Base-by-base conservation (phyloP, 2,888 invertebrate species). In the Watsonalla cultraria region DNA sequence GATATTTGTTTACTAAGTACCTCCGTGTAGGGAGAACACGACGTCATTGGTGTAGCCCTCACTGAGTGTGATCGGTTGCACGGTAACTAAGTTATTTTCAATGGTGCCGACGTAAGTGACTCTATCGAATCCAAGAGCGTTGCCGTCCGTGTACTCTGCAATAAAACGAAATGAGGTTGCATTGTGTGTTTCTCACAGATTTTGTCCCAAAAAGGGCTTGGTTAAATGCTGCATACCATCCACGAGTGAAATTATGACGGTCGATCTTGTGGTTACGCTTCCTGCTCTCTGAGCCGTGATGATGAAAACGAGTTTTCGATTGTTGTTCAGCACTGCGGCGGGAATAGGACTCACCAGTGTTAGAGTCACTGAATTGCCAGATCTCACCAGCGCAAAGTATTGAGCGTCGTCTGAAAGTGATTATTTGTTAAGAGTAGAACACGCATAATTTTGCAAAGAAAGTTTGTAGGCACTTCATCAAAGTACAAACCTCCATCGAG, bases 11-110 rank as follows among this genome's bases (percentile, higher is more conserved):
- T 37, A 13, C 13, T 13, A 1, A 5, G 50, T 49, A 66, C 63
- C 62, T 55, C 62, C 62, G 8, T 51, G 46, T 45, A 64, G 39
- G 6, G 45, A 52, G 34, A 73, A 71, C 5, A 47, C 33, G 7
- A 76, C 73, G 33, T 62, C 56, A 6, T 57, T 9, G 1, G 59
- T 60, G 53, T 65, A 72, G 35, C 73, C 75, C 50, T 66, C 61
- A 5, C 51, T 59, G 14, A 76, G 61, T 6, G 58, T 61, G 13
- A 76, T 74, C 2, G 66, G 52, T 45, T 59, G 55, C 42, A 75
- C 51, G 6, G 52, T 52, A 11, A 54, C 35, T 7, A 33, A 34
- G 37, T 54, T 52, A 37, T 57, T 57, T 47, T 57, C 47, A 9
- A 66, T 53, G 9, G 62, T 14, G 14, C 69, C 69, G 2, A 60